Evolutionary conservation across 2,888 invertebrate genomes (phyloP).

Genomic region (Kryphioiulus occultus): DNA sequence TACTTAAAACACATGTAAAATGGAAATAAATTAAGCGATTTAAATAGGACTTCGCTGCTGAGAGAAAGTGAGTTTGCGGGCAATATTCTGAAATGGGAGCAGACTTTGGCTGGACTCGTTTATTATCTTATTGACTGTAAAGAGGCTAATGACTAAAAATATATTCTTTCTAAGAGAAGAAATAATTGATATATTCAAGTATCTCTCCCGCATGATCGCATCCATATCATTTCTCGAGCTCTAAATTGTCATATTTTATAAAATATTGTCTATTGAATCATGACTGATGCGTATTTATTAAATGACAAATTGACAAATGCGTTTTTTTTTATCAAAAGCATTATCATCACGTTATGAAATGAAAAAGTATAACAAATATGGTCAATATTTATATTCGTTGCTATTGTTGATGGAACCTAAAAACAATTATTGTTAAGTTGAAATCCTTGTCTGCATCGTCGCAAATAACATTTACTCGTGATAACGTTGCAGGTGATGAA

Average conservation of each 20-base stretch:
- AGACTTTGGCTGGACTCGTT: conserved; percentile 1
- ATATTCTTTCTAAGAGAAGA: background rate
- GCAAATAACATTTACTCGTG: background rate
- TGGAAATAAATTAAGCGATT: background rate
- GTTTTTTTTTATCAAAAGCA: too few relatives aligned
- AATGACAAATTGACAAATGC: too few relatives aligned
- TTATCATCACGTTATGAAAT: too few relatives aligned
- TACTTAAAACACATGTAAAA: background rate
- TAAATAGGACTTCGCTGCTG: background rate
- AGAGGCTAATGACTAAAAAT: conserved; percentile 2
- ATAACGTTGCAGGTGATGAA: background rate
- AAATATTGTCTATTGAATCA: too few relatives aligned
- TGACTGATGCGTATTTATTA: too few relatives aligned
- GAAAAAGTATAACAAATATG: background rate
- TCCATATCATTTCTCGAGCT: background rate
- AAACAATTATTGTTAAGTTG: background rate
- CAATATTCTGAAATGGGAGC: background rate
- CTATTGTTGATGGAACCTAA: background rate
- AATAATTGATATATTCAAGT: background rate
- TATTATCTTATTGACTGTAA: background rate
- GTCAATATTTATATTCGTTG: background rate
- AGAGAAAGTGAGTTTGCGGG: background rate
- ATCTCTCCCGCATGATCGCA: background rate
- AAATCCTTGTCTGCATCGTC: background rate
- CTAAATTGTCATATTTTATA: background rate